A percentile compares a stretch with the other conserved stretches of the same genome.
These are phyloP conservation scores for Cydia fagiglandana DNA, from an alignment of 1,140 invertebrate genomes.

Conservation along the genomic window DNA sequence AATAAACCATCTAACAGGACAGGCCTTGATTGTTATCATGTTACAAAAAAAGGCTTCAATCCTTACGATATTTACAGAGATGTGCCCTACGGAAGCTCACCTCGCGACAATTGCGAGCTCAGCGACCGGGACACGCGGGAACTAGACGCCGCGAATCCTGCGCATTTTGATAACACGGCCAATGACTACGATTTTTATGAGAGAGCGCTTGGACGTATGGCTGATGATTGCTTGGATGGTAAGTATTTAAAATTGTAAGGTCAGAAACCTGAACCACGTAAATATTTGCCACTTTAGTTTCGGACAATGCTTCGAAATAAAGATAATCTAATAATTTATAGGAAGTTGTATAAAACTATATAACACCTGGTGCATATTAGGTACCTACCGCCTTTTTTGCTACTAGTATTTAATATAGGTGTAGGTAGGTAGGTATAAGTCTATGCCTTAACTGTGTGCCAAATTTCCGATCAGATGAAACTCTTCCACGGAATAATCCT, in stretches of 20 bases:
- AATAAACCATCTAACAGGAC: too few relatives aligned
- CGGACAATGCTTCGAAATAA: too few relatives aligned
- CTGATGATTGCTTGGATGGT: conserved; percentile 91
- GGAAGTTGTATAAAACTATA: too few relatives aligned
- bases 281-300: neutral
- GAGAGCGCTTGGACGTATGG: conserved; percentile 84
- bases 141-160: conserved; percentile 90
- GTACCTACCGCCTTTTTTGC: too few relatives aligned
- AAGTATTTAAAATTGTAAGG: conserved; percentile 46
- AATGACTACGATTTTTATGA: conserved; percentile 93
- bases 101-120: conserved; percentile 92
- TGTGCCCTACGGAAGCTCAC: conserved; percentile 81
- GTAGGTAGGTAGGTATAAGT: too few relatives aligned
- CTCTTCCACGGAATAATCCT: too few relatives aligned
- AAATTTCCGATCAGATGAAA: too few relatives aligned
- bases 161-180: conserved; percentile 89
- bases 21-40: neutral
- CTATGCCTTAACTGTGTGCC: too few relatives aligned
- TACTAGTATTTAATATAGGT: too few relatives aligned
- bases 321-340: too few relatives aligned
- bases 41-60: neutral
- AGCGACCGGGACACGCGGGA: conserved; percentile 92
- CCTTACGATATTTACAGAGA: conserved; percentile 54
- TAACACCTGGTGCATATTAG: too few relatives aligned
- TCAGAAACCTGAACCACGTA: neutral